Base-by-base conservation (phyloP, 2,113 vertebrate species). In the Melanerpes formicivorus region DNA sequence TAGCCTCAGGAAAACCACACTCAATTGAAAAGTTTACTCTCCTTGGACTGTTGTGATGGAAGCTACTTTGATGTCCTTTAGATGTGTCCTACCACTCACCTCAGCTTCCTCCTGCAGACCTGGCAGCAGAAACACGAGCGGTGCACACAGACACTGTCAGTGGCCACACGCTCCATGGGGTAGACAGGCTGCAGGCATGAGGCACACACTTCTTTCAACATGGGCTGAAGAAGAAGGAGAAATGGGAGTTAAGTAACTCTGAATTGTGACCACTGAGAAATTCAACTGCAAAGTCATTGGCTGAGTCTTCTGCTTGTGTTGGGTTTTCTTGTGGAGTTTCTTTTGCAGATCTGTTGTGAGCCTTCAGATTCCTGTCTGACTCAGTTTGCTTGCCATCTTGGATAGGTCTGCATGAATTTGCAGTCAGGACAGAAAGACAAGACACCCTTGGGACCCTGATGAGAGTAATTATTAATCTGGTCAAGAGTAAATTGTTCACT, bases 71-170 rank as follows among this genome's bases (percentile, higher is more conserved):
- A 10, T 10, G 54, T 8, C 5, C 12, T 18, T 75, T 54, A 18
- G 21, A 70, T 84, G 42, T 13, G 22, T 32, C 58, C 44, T 18
- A 10, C 18, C 77, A 93, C 98, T 98, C 96, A 99, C 98, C 98
- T 99, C 44, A 99, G 91, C 87, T 97, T 98, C 97, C 96, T 98
- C 78, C 97, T 76, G 6, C 98, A 99, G 76, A 97, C 65, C 76
- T 97, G 98, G 87, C 98, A 99, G 95, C 98, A 97, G 97, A 99
- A 98, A 94, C 98, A 98, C 0, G 86, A 96, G 95, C 29, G 97
- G 93, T 99, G 98, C 87, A 98, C 97, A 77, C 97, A 96, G 44
- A 95, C 87, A 87, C 97, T 97, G 93, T 98, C 98, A 22, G 97
- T 78, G 40, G 91, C 91, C 63, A 98, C 96, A 92, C 96, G 80